phyloP scores from a whole-genome alignment of 2,888 invertebrate genomes.

The Polyommatus iphigenia region DNA sequence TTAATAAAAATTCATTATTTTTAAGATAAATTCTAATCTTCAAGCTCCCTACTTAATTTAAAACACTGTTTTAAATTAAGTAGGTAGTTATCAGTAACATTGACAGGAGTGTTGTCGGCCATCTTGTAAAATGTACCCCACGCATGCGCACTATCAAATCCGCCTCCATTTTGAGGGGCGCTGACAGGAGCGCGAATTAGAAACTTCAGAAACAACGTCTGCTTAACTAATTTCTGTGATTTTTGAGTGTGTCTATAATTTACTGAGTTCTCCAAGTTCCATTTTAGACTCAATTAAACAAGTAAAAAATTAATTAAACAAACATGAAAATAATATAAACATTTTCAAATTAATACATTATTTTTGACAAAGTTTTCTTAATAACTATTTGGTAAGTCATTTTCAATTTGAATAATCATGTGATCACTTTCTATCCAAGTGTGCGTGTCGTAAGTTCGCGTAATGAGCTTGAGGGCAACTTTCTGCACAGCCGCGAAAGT shows the following conservation, averaged over 20 bases:
- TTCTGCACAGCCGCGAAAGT: constrained; percentile 75
- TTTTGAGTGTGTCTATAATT: too few relatives aligned
- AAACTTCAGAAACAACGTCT: background rate
- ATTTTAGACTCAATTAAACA: too few relatives aligned
- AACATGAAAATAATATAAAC: too few relatives aligned
- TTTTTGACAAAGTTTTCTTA: too few relatives aligned
- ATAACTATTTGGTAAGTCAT: too few relatives aligned
- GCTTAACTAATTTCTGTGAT: background rate
- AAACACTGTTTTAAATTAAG: background rate
- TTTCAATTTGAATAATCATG: background rate
- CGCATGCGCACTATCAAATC: background rate
- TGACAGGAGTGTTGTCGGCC: background rate
- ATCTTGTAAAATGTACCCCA: background rate
- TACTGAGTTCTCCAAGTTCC: too few relatives aligned
- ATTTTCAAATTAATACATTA: too few relatives aligned
- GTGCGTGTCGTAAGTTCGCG: constrained; percentile 48
- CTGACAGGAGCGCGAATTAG: background rate
- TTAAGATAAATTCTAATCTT: too few relatives aligned
- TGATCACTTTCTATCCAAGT: constrained; percentile 43
- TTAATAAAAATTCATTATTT: too few relatives aligned
- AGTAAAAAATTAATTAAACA: too few relatives aligned
- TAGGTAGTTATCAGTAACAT: background rate
- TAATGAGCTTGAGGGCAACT: constrained; percentile 76
- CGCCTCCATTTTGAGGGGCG: background rate
- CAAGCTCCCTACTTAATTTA: too few relatives aligned